Base-by-base conservation (phyloP, 37 sponge, comb jelly and placozoan genomes). In the Amphimedon queenslandica region DNA sequence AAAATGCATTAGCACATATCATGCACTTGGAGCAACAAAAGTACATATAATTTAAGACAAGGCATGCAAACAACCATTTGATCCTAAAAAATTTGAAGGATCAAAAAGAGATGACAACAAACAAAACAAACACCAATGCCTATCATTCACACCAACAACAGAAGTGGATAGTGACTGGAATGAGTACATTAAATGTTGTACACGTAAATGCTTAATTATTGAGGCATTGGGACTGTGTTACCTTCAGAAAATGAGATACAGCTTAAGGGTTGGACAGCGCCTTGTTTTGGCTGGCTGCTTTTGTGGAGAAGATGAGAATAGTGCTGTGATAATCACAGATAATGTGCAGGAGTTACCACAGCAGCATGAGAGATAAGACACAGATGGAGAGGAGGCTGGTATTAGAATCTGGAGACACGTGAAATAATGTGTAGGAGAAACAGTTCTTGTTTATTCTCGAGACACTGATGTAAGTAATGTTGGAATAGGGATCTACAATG, bases 21-120 rank as follows among this genome's bases (percentile, higher is more conserved):
- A 31, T 42, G 20, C 42, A 20, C 37, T 40, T 42, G 53, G 53
- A 3, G 5, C 55, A 10, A 42, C 4, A 10, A 55, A 70, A 58
- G 74, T 73, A 4, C 74, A 73, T 61, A 57, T 73, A 8, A 10
- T 73, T 38, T 73, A 57, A 20, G 74, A 73, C 39, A 39, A 53
- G 27, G 40, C 61, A n/a, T 5, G 21, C 20, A 24, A 40, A 37
- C 57, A 35, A 56, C 6, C 4, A 34, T 21, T 30, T 10, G 57
- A 56, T 73, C 74, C 74, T 21, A 73, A 73, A 57, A 37, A 56
- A 18, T 73, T 28, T 73, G 61, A 56, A 57, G 40, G 32, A 56
- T 21, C 20, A 31, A 35, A 28, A 20, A 11, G 58, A 57, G 37
- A 58, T 37, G 57, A 58, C 6, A 38, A 13, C 4, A n/a, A n/a